Percentiles rank a stretch among this genome's conserved stretches.
Conservation (phyloP, 2,113 vertebrate species). For the Pandion haliaetus region DNA sequence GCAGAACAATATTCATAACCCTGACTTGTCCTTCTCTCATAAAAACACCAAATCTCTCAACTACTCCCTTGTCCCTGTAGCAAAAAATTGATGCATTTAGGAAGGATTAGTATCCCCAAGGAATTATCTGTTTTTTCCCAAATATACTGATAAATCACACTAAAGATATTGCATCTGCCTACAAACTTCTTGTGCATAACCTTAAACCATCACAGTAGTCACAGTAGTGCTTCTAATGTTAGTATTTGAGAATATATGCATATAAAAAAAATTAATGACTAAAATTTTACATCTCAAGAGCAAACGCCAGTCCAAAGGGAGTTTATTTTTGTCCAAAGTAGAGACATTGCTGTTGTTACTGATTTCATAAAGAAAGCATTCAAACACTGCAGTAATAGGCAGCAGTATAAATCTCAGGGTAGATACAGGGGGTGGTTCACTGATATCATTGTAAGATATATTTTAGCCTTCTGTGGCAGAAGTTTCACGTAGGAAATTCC, state of each 20-base stretch:
- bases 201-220: neutral
- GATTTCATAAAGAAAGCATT: neutral
- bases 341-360: neutral
- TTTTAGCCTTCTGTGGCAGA: neutral
- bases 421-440: neutral
- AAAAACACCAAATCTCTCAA: neutral
- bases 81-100: neutral
- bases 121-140: neutral
- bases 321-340: neutral
- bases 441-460: neutral
- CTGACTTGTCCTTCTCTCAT: neutral
- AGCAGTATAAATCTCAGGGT: neutral
- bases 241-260: neutral
- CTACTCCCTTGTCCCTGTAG: neutral
- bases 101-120: neutral
- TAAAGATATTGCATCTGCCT: neutral
- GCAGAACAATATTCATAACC: neutral
- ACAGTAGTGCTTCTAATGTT: neutral
- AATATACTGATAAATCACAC: neutral
- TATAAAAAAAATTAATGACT: neutral
- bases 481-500: neutral
- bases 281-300: neutral
- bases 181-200: neutral
- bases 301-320: neutral
- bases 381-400: neutral